These are phyloP conservation scores for Monopterus albus DNA, from an alignment of 2,113 vertebrate species.

Conservation along the genomic window DNA sequence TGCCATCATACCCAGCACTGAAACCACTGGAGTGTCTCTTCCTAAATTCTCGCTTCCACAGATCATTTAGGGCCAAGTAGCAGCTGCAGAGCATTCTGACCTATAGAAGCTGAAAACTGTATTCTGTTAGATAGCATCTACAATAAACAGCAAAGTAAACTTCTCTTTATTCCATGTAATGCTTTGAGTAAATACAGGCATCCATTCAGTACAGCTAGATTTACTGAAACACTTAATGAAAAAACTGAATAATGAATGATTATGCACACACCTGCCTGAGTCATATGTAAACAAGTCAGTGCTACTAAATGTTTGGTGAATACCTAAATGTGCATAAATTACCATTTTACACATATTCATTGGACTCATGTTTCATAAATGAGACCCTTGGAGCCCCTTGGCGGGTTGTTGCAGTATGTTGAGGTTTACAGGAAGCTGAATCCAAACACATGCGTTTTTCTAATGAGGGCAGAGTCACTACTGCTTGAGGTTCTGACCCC, in stretches of 20 bases:
- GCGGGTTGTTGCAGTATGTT: background rate
- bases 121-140: background rate
- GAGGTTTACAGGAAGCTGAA: background rate
- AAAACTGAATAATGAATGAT: conserved; percentile 14
- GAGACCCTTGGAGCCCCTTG: background rate
- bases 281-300: conserved; percentile 25
- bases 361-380: conserved; percentile 20
- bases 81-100: background rate
- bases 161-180: background rate
- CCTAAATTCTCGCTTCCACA: background rate
- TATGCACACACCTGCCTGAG: conserved; percentile 27
- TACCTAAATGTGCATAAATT: conserved; percentile 30
- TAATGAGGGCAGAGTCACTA: conserved; percentile 24
- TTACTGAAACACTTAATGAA: background rate
- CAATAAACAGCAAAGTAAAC: background rate
- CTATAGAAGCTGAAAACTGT: background rate
- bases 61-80: background rate
- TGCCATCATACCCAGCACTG: conserved; percentile 3
- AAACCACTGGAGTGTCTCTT: background rate
- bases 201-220: background rate
- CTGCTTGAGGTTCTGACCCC: conserved; percentile 16
- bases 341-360: conserved; percentile 24
- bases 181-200: background rate
- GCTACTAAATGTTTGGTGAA: conserved; percentile 36
- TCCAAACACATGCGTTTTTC: background rate